Percentiles rank a stretch among this genome's conserved stretches.
These are phyloP conservation scores for Drosophila kuntzei DNA, from an alignment of 2,888 invertebrate species.

Conservation along the genomic window DNA sequence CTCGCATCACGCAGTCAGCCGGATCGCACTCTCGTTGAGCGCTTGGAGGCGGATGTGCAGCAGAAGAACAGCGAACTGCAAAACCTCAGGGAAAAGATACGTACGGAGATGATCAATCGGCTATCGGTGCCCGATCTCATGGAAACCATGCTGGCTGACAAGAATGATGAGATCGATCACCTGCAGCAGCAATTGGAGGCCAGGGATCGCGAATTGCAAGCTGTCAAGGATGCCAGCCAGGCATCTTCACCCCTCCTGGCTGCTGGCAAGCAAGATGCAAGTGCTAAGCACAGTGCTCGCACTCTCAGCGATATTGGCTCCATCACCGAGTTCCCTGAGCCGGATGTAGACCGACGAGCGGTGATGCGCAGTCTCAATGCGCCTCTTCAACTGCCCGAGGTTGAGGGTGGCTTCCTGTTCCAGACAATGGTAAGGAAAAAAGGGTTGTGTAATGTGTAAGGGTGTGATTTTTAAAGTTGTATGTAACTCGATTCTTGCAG, in stretches of 20 bases:
- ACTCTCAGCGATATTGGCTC: conserved; percentile 91
- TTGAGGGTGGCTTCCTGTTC: conserved; percentile 72
- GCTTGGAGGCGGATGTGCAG: conserved; percentile 87
- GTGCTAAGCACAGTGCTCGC: conserved; percentile 88
- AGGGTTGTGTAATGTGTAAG: not conserved
- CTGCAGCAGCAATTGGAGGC: conserved; percentile 87
- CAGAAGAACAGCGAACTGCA: conserved; percentile 85
- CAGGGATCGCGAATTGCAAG: conserved; percentile 86
- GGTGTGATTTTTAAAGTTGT: not conserved
- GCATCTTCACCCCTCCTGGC: conserved; percentile 49
- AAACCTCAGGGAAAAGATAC: conserved; percentile 85
- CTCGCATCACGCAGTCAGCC: conserved; percentile 82
- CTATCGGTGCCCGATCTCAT: conserved; percentile 87
- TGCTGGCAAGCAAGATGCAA: conserved; percentile 86
- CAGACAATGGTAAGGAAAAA: conserved; percentile 76
- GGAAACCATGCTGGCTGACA: conserved; percentile 89
- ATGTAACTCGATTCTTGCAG: conserved; percentile 45
- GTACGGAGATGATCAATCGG: conserved; percentile 85
- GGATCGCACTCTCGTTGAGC: conserved; percentile 86
- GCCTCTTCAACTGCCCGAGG: conserved; percentile 74
- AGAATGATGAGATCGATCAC: conserved; percentile 89
- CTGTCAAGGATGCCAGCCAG: conserved; percentile 86
- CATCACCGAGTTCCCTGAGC: conserved; percentile 90
- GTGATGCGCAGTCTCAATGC: conserved; percentile 70
- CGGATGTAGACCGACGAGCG: conserved; percentile 88